Percentiles rank a stretch among this genome's conserved stretches.
These are phyloP conservation scores for Heliconius congener DNA, from an alignment of 1,140 invertebrate species.

Conservation along the genomic window DNA sequence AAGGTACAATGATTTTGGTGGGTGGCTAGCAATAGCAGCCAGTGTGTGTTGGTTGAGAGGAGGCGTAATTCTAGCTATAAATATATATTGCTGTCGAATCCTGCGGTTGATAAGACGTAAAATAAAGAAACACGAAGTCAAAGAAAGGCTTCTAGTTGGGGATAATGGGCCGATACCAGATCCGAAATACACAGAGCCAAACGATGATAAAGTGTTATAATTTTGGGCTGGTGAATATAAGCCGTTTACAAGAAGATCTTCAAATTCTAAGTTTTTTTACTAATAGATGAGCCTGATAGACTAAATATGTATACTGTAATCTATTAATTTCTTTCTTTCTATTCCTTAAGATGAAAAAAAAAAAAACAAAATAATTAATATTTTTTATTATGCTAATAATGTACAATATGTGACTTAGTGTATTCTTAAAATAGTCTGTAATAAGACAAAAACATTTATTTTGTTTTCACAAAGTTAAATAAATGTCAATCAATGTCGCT, in stretches of 20 bases:
- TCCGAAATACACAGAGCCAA: conserved; percentile 27
- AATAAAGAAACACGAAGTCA: conserved; percentile 54
- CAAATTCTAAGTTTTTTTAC: conserved; percentile 26
- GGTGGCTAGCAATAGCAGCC: conserved; percentile 62
- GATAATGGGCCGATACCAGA: conserved; percentile 57
- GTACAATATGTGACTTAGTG: neutral
- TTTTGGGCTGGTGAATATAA: conserved; percentile 52
- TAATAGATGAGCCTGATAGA: neutral
- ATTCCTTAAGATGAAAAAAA: neutral
- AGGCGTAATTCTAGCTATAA: conserved; percentile 48
- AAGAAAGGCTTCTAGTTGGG: conserved; percentile 39
- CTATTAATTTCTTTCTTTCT: neutral
- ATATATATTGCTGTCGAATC: conserved; percentile 56
- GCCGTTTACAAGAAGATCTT: conserved; percentile 38
- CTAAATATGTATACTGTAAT: no score
- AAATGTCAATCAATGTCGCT: neutral
- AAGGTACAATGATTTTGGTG: conserved; percentile 57
- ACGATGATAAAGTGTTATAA: conserved; percentile 49
- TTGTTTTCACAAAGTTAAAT: neutral
- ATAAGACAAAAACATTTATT: neutral
- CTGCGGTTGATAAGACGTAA: conserved; percentile 44
- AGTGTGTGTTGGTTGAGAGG: conserved; percentile 60
- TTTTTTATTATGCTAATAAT: no score
- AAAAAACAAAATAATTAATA: no score
- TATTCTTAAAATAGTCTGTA: neutral